phyloP scores from a whole-genome alignment of 2,113 vertebrate species.

The Mesembrinibis cayennensis region DNA sequence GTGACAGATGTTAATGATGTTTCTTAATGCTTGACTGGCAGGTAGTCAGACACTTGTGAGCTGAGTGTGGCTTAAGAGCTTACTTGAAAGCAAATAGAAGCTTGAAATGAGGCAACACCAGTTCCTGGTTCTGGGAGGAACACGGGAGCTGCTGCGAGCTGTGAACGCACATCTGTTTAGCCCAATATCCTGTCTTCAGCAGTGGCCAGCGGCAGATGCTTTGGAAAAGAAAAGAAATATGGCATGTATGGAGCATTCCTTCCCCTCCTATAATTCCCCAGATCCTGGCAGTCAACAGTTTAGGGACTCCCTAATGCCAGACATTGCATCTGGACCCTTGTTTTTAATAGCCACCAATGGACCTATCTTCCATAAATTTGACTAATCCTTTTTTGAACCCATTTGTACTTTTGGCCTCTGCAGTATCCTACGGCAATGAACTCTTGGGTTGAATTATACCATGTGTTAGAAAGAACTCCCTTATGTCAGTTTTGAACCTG shows the following conservation, averaged over 20 bases:
- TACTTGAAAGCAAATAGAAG: constrained; percentile 48
- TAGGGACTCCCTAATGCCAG: background rate
- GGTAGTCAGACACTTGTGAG: constrained; percentile 37
- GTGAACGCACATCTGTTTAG: constrained; percentile 9
- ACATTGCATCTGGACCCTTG: background rate
- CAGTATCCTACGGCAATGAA: background rate
- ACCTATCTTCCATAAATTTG: constrained; percentile 32
- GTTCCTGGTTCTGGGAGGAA: background rate
- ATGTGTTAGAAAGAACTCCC: background rate
- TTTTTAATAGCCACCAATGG: constrained; percentile 26
- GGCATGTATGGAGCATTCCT: background rate
- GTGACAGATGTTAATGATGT: constrained; percentile 42
- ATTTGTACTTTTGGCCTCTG: constrained; percentile 1
- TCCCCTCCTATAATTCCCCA: background rate
- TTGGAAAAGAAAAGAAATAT: constrained; percentile 17
- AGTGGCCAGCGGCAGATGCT: background rate
- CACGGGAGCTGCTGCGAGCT: background rate
- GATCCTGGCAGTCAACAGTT: background rate
- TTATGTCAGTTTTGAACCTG: background rate
- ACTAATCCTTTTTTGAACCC: constrained; percentile 6
- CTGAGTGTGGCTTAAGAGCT: constrained; percentile 16
- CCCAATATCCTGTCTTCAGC: background rate
- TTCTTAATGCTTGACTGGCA: constrained; percentile 48
- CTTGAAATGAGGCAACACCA: background rate
- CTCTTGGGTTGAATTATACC: background rate